Conservation (phyloP, 2,797 vertebrate genomes). For the Sebastes baramenuke region DNA sequence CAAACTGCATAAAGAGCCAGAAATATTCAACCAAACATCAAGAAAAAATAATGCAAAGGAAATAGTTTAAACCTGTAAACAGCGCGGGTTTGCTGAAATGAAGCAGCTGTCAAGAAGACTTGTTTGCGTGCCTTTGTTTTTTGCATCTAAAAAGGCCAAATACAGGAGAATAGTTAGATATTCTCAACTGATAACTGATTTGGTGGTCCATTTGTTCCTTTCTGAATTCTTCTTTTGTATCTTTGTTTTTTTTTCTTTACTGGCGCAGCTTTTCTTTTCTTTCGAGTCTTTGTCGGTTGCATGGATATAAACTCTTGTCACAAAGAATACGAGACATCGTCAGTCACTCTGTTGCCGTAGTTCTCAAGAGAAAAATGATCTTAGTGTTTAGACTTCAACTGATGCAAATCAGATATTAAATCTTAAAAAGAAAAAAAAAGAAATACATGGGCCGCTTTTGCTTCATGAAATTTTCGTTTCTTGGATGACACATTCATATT, state of each 20-base stretch:
- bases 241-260: neutral
- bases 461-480: neutral
- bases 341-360: constrained; percentile 37
- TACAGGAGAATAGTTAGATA: constrained; percentile 3
- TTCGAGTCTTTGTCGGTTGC: constrained; percentile 1
- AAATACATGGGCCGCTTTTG: neutral
- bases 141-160: neutral
- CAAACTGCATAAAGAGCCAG: constrained; percentile 19
- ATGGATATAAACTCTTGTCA: constrained; percentile 36
- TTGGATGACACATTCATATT: constrained; percentile 21
- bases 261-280: neutral
- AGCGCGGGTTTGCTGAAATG: neutral
- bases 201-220: neutral
- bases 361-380: constrained; percentile 46
- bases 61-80: constrained; percentile 33
- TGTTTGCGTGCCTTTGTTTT: neutral
- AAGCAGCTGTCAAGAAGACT: neutral
- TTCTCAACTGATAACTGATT: constrained; percentile 26
- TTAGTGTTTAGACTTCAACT: constrained; percentile 42
- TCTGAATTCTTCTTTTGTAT: constrained; percentile 20
- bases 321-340: constrained; percentile 37
- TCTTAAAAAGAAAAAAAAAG: neutral
- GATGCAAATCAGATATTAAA: constrained; percentile 45
- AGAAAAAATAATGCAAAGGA: constrained; percentile 30
- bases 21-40: constrained; percentile 33